Conservation (phyloP, 2,113 vertebrate species). For the Synodontis membranacea region DNA sequence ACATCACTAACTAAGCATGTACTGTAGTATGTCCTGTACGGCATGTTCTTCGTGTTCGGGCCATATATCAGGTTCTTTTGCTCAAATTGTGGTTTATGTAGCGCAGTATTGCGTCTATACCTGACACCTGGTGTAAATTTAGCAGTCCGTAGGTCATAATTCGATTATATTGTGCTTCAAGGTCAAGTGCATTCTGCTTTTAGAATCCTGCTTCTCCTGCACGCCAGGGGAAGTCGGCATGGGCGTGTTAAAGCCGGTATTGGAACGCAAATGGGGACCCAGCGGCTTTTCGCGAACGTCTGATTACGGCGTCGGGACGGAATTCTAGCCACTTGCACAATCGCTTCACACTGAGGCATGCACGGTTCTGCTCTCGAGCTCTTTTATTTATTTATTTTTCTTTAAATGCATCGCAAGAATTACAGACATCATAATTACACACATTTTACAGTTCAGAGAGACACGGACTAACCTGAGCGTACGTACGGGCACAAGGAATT, state of each 20-base stretch:
- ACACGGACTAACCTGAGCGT: slow-evolving; percentile 52
- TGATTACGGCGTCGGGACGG: slow-evolving; percentile 43
- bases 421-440: slow-evolving; percentile 46
- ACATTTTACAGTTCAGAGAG: slow-evolving; percentile 44
- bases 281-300: slow-evolving; percentile 30
- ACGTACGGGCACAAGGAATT: slow-evolving; percentile 49
- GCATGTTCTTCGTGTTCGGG: too few species aligned
- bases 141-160: neutral
- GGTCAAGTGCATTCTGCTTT: neutral
- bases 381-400: slow-evolving; percentile 14
- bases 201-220: too few species aligned
- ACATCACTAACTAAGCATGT: neutral
- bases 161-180: neutral
- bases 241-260: neutral
- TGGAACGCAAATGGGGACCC: neutral
- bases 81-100: neutral
- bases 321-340: slow-evolving; percentile 39
- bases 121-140: neutral
- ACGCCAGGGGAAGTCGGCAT: neutral
- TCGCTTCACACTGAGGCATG: slow-evolving; percentile 51
- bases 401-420: slow-evolving; percentile 37
- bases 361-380: slow-evolving; percentile 35
- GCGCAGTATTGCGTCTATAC: neutral
- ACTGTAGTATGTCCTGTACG: neutral
- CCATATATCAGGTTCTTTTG: neutral